A percentile compares a stretch with the other conserved stretches of the same genome.
Evolutionary conservation across 2,888 invertebrate genomes (phyloP).

Genomic region (Notocelia uddmanniana): DNA sequence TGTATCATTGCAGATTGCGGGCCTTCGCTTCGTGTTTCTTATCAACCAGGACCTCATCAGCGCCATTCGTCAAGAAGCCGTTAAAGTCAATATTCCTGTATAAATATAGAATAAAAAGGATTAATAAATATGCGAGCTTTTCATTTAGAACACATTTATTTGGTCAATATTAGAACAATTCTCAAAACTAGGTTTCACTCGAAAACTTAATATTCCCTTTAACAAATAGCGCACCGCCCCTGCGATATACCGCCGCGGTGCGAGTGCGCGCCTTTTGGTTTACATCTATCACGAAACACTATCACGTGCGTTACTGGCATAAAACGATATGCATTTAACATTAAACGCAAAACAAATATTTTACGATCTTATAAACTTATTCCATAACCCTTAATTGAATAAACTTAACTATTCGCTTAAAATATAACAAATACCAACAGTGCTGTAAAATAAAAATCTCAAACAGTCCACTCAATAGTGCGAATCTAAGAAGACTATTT

Average conservation of each 20-base stretch:
- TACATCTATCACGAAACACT: constrained; percentile 79
- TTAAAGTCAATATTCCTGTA: constrained; percentile 89
- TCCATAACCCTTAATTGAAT: constrained; percentile 76
- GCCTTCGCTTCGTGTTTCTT: constrained; percentile 96
- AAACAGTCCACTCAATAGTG: constrained; percentile 77
- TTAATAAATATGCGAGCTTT: constrained; percentile 50
- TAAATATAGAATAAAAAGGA: constrained; percentile 61
- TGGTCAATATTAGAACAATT: constrained; percentile 82
- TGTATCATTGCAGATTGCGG: constrained; percentile 89
- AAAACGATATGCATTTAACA: constrained; percentile 75
- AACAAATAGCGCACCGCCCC: constrained; percentile 62
- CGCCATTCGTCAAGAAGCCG: constrained; percentile 95
- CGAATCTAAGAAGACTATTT: constrained; percentile 54
- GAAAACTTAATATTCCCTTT: constrained; percentile 71
- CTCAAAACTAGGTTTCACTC: constrained; percentile 80
- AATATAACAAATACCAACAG: constrained; percentile 78
- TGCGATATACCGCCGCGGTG: constrained; percentile 50
- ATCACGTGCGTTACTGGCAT: constrained; percentile 83
- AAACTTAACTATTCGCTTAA: constrained; percentile 66
- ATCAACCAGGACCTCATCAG: constrained; percentile 96
- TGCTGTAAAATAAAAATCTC: constrained; percentile 70
- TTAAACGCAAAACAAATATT: constrained; percentile 67
- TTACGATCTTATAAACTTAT: constrained; percentile 64
- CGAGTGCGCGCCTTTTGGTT: constrained; percentile 59
- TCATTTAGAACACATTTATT: constrained; percentile 85